Conservation (phyloP, 1,140 invertebrate species). For the Hesperophylax magnus region DNA sequence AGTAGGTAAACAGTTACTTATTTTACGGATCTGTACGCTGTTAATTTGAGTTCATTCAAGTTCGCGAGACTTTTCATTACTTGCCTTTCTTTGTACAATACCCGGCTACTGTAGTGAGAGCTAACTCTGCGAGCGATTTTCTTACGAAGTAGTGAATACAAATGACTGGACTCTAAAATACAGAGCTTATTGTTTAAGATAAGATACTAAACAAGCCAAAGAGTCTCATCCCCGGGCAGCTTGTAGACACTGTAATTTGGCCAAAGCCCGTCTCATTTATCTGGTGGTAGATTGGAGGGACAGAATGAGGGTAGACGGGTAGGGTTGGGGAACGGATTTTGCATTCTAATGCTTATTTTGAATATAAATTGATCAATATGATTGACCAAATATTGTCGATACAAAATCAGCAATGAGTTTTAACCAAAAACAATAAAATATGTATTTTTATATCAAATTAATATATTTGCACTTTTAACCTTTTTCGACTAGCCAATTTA, state of each 20-base stretch:
- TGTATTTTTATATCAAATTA: too few relatives aligned
- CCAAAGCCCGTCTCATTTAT: constrained; percentile 57
- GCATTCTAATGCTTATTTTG: constrained; percentile 43
- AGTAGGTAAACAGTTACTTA: too few relatives aligned
- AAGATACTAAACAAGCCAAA: constrained; percentile 48
- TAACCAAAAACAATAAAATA: too few relatives aligned
- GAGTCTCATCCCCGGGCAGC: constrained; percentile 46
- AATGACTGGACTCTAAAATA: constrained; percentile 48
- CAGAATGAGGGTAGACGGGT: constrained; percentile 12
- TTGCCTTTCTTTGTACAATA: constrained; percentile 35
- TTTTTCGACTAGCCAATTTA: too few relatives aligned
- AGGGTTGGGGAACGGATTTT: constrained; percentile 36
- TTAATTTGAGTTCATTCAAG: background rate
- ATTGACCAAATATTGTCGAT: too few relatives aligned
- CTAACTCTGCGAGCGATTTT: constrained; percentile 1
- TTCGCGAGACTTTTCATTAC: background rate
- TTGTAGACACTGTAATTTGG: constrained; percentile 55
- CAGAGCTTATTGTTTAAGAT: constrained; percentile 52
- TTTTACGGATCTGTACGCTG: too few relatives aligned
- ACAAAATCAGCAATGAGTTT: too few relatives aligned
- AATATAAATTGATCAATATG: background rate
- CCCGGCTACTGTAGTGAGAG: constrained; percentile 8
- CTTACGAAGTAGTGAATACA: constrained; percentile 11
- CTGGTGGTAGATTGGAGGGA: constrained; percentile 48
- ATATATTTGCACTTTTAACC: too few relatives aligned